Evolutionary conservation across 2,113 vertebrate genomes (phyloP).

Genomic region (Dasyurus viverrinus): DNA sequence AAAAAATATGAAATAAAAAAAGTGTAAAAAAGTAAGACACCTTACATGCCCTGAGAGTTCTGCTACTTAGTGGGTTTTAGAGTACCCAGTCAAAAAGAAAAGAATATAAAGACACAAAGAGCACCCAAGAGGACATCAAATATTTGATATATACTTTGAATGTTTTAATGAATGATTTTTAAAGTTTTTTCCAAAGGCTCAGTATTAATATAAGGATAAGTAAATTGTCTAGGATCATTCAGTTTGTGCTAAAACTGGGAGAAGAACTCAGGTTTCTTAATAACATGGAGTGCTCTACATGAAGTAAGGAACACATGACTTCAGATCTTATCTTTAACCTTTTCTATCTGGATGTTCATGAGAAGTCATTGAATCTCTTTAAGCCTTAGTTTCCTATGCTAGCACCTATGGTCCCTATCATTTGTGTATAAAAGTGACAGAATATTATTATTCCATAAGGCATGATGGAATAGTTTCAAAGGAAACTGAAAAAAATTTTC

Average conservation of each 20-base stretch:
- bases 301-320: background rate
- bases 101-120: background rate
- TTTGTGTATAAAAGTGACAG: background rate
- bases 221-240: background rate
- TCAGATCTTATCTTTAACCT: background rate
- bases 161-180: background rate
- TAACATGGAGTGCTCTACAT: background rate
- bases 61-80: background rate
- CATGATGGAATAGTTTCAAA: background rate
- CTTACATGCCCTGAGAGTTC: background rate
- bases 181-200: background rate
- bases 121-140: background rate
- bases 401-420: background rate
- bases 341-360: background rate
- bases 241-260: background rate
- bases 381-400: background rate
- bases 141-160: background rate
- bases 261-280: background rate
- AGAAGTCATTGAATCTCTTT: background rate
- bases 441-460: background rate
- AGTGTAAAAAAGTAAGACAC: background rate
- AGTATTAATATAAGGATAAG: background rate
- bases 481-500: background rate
- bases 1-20: background rate
- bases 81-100: background rate